Evolutionary conservation across 2,888 invertebrate genomes (phyloP), one percentile per base, ranked within the genome.

Genomic region (Megastigmus dorsalis): DNA sequence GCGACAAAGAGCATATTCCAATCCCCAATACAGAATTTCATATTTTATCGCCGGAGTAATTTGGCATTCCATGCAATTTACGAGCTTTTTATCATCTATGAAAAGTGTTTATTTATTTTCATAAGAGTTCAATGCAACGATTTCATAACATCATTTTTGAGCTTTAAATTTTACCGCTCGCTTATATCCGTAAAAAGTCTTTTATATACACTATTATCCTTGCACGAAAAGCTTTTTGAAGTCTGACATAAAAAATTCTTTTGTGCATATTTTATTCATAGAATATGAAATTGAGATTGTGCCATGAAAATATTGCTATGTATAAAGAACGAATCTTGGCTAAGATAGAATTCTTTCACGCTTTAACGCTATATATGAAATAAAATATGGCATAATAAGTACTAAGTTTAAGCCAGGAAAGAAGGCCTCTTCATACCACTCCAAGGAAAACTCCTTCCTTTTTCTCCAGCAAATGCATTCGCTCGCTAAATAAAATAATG

Each of bases 171-270:
- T 66, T 66, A 54, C 20, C 30, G 54, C 30, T 7, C 54, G 20
- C 36, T 54, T 66, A 41, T 66, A 54, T 54, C 28, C 54, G 20
- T 54, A 54, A 54, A 66, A 66, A 66, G 54, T 41, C 66, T 18
- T 66, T 66, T 66, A 54, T 63, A 36, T 18, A 33, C 48, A 15
- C 48, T 48, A 48, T 62, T 48, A 62, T 62, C 62, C 65, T 50
- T 65, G 5, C 41, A 30, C 18, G n/a, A 43, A 66, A 54, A 54
- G 66, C 66, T 54, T 66, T 66, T 66, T 66, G 26, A 54, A 66
- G 66, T 41, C 30, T 18, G 9, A 20, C 54, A 30, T 66, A 43
- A 66, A 66, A 65, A 66, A 66, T 66, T 54, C 54, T 66, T 43
- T 54, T 20, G 2, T 54, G 66, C 66, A 66, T 54, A 66, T 54